Percentiles rank a stretch among this genome's conserved stretches.
Evolutionary conservation across 2,797 vertebrate species (phyloP).

Genomic region (Poecilia picta): DNA sequence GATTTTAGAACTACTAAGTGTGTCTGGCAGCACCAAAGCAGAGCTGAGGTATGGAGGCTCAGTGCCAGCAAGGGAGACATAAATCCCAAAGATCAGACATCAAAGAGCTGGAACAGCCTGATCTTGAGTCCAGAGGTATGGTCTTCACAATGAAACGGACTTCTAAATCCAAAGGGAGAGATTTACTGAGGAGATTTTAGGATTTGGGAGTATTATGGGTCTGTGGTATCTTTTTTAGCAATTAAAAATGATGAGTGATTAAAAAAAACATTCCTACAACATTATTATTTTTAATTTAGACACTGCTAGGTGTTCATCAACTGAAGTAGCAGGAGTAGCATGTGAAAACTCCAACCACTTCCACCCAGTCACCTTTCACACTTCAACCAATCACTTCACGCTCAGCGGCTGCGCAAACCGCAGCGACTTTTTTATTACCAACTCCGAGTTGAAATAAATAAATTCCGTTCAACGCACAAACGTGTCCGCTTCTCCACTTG

Average conservation of each 20-base stretch:
- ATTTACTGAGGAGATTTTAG: background rate
- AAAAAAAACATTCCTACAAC: background rate
- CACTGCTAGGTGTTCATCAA: background rate
- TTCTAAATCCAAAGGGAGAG: constrained; percentile 5
- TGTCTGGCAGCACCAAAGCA: constrained; percentile 43
- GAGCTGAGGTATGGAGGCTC: constrained; percentile 46
- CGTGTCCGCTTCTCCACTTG: constrained; percentile 27
- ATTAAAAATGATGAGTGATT: background rate
- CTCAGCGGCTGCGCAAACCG: background rate
- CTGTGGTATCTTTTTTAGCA: background rate
- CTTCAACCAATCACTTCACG: constrained; percentile 21
- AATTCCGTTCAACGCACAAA: background rate
- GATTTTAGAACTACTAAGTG: constrained; percentile 36
- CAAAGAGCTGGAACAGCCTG: constrained; percentile 57
- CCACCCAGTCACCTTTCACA: background rate
- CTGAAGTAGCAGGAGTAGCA: background rate
- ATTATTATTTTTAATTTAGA: background rate
- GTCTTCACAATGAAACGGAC: constrained; percentile 45
- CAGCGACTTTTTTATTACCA: background rate
- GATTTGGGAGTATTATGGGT: background rate
- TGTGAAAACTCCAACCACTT: background rate
- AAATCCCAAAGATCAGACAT: constrained; percentile 66
- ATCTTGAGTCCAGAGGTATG: constrained; percentile 27
- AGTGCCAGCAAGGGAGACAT: constrained; percentile 52
- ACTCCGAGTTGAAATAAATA: background rate